Evolutionary conservation across 2,113 vertebrate species (phyloP).

Genomic region (Tylochromis polylepis): DNA sequence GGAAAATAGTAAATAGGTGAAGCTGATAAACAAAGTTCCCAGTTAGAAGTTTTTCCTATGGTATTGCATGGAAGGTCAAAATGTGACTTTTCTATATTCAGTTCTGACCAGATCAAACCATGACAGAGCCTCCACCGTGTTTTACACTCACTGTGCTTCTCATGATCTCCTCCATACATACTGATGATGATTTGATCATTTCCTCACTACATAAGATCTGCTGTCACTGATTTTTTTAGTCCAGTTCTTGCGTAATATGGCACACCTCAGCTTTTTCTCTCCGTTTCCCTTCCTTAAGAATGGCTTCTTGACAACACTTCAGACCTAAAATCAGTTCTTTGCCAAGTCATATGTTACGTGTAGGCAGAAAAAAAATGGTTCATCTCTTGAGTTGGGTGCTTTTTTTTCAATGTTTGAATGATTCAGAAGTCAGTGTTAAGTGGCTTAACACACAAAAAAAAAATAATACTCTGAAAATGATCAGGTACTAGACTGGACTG

Average conservation of each 20-base stretch:
- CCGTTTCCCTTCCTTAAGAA: neutral
- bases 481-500: neutral
- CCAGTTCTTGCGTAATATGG: neutral
- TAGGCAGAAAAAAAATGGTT: neutral
- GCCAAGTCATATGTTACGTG: neutral
- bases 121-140: neutral
- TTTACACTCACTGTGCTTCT: neutral
- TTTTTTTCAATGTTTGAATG: neutral
- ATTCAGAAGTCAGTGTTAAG: neutral
- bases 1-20: neutral
- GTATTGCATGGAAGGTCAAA: neutral
- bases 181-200: neutral
- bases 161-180: neutral
- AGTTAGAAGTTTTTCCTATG: neutral
- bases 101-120: neutral
- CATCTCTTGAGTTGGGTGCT: neutral
- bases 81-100: neutral
- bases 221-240: neutral
- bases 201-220: neutral
- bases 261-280: neutral
- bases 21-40: neutral
- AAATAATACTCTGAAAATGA: neutral
- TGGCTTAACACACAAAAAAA: neutral
- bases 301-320: neutral
- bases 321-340: neutral